These are phyloP conservation scores for Spermophilus dauricus DNA, from an alignment of 2,113 vertebrate species.

Conservation along the genomic window DNA sequence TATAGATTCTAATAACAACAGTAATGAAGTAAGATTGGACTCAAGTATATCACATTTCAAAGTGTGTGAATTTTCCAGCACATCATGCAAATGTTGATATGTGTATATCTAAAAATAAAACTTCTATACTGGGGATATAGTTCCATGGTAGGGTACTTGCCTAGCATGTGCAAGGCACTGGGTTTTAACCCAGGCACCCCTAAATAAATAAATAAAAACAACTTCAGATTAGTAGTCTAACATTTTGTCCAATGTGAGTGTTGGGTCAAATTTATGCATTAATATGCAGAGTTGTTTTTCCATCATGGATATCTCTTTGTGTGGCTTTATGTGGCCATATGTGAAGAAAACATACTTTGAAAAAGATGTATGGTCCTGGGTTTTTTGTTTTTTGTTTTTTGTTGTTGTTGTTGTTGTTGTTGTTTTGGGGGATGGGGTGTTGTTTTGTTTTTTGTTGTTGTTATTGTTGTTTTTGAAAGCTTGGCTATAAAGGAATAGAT, in stretches of 20 bases:
- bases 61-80: background rate
- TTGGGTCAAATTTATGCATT: background rate
- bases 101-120: constrained; percentile 24
- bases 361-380: background rate
- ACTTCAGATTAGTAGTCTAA: background rate
- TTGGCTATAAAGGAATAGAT: background rate
- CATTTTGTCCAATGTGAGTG: background rate
- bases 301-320: background rate
- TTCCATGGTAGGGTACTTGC: background rate
- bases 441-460: too few species aligned
- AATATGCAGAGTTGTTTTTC: background rate
- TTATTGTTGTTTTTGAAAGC: background rate
- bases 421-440: too few species aligned
- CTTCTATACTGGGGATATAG: background rate
- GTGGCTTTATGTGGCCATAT: background rate
- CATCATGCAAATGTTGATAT: background rate
- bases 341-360: background rate
- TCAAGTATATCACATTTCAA: background rate
- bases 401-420: too few species aligned
- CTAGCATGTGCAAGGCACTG: background rate
- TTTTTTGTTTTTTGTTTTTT: too few species aligned
- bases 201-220: background rate
- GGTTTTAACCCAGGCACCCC: background rate
- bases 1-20: background rate
- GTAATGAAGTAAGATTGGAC: background rate